These are phyloP conservation scores for Montipora capricornis DNA, from an alignment of 64 coral and sea anemone genomes.

Conservation along the genomic window DNA sequence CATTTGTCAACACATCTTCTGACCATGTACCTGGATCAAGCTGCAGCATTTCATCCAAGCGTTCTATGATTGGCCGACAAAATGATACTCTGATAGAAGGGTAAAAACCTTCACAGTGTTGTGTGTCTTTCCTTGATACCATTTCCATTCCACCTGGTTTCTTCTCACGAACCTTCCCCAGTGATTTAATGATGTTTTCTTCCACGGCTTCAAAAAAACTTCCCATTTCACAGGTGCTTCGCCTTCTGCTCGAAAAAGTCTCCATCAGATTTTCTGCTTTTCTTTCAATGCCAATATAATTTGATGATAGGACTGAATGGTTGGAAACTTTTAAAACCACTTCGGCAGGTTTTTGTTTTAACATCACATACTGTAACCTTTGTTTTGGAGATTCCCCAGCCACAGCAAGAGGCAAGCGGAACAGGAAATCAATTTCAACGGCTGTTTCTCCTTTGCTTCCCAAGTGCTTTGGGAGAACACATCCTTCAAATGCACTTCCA, in stretches of 20 bases:
- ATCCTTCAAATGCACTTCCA: conserved; percentile 52
- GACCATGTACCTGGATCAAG: conserved; percentile 28
- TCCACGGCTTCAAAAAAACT: conserved; percentile 17
- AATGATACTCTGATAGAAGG: conserved; percentile 1
- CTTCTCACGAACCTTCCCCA: neutral
- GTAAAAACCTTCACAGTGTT: neutral
- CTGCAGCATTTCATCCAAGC: neutral
- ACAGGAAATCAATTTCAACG: conserved; percentile 14
- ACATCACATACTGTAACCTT: neutral
- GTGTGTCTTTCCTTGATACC: neutral
- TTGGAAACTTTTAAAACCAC: neutral
- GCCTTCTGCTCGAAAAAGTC: neutral
- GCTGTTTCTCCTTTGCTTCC: neutral
- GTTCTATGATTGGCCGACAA: neutral
- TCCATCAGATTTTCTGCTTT: neutral
- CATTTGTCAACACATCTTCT: conserved; percentile 33
- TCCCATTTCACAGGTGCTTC: neutral
- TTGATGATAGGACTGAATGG: neutral
- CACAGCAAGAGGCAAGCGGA: neutral
- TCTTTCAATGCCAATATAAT: neutral
- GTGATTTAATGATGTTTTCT: neutral
- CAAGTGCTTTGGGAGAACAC: conserved; percentile 15
- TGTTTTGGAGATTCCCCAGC: conserved; percentile 1
- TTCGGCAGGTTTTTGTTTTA: neutral
- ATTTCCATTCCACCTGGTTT: conserved; percentile 54